phyloP scores from a whole-genome alignment of 2,888 invertebrate genomes.

The Archaeoteleia sp. region DNA sequence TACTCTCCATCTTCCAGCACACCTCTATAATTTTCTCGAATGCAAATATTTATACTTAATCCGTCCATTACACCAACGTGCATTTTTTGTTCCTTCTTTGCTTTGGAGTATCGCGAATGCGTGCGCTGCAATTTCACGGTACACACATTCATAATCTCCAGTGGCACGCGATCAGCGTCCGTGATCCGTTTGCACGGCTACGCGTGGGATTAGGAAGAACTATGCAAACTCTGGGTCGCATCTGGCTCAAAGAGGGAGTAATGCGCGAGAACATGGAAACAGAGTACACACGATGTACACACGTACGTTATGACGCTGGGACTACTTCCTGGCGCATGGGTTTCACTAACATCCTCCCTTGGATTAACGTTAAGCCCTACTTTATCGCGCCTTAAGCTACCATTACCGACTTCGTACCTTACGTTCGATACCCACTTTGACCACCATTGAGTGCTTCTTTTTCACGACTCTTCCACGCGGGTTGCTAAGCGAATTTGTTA shows the following conservation, averaged over 20 bases:
- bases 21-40: too few species aligned
- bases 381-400: slow-evolving; percentile 64
- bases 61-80: too few species aligned
- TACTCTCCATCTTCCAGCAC: too few species aligned
- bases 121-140: slow-evolving; percentile 16
- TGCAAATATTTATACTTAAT: too few species aligned
- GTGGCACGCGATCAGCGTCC: slow-evolving; percentile 26
- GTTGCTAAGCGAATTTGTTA: slow-evolving; percentile 16
- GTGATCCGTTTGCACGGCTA: slow-evolving; percentile 39
- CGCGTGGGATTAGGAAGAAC: slow-evolving; percentile 58
- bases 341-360: slow-evolving; percentile 43
- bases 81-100: too few species aligned
- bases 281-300: slow-evolving; percentile 28
- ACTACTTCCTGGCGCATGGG: slow-evolving; percentile 28
- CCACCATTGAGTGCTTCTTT: slow-evolving; percentile 6
- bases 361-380: slow-evolving; percentile 63
- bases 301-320: slow-evolving; percentile 16
- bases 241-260: slow-evolving; percentile 63
- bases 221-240: slow-evolving; percentile 60
- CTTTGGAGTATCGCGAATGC: slow-evolving; percentile 9
- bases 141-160: slow-evolving; percentile 23
- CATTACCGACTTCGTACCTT: slow-evolving; percentile 52
- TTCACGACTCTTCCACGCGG: slow-evolving; percentile 13
- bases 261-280: slow-evolving; percentile 57
- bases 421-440: slow-evolving; percentile 43